These are phyloP conservation scores for Plebejus argus DNA, from an alignment of 2,888 invertebrate genomes.

Conservation along the genomic window DNA sequence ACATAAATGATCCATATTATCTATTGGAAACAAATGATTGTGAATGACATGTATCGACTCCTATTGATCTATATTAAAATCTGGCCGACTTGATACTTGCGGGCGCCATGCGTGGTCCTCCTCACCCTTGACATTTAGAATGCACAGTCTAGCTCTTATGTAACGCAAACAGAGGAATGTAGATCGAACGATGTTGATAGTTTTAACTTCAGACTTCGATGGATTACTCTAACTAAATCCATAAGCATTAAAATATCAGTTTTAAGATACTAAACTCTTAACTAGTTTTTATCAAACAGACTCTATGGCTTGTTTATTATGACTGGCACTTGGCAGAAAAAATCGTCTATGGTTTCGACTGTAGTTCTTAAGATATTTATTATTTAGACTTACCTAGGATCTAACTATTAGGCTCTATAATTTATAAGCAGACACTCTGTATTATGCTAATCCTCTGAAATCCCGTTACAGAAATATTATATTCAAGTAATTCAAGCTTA, in stretches of 20 bases:
- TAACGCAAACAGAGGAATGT: neutral
- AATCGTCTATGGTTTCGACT: neutral
- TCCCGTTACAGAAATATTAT: neutral
- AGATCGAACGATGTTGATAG: neutral
- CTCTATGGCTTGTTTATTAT: neutral
- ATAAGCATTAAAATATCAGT: neutral
- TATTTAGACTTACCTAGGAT: neutral
- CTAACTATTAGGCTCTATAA: neutral
- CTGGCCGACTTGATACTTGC: slow-evolving; percentile 45
- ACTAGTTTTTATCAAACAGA: no score
- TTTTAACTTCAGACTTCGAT: neutral
- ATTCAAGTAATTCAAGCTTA: no score
- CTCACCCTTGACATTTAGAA: slow-evolving; percentile 63
- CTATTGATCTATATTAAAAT: slow-evolving; percentile 71
- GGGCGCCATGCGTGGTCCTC: slow-evolving; percentile 56
- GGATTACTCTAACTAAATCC: neutral
- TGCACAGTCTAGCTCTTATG: slow-evolving; percentile 39
- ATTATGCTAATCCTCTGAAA: neutral
- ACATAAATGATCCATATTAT: slow-evolving; percentile 33
- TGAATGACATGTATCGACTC: slow-evolving; percentile 63
- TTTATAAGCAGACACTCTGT: neutral
- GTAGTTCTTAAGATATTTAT: neutral
- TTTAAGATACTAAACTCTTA: no score
- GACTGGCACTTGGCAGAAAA: neutral
- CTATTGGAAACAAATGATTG: slow-evolving; percentile 60